Conservation (phyloP, 2,888 invertebrate species). For the Hirtodrosophila confusa region DNA sequence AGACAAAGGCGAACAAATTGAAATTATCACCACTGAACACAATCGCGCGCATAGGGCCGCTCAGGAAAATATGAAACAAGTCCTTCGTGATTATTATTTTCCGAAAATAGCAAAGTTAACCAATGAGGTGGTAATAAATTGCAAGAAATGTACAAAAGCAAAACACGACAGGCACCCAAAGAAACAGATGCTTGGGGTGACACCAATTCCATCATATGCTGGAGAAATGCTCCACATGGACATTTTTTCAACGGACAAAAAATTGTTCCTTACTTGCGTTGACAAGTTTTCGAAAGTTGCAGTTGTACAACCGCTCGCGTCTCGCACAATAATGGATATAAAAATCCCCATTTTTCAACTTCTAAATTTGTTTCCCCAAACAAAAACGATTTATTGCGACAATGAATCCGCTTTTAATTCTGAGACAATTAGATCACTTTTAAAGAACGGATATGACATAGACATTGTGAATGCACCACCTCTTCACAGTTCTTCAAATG, state of each 20-base stretch:
- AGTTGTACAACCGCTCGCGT: constrained; percentile 1
- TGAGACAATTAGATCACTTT: constrained; percentile 1
- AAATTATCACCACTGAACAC: too few species aligned
- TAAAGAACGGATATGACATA: too few species aligned
- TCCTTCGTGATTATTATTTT: constrained; percentile 3
- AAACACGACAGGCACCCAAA: constrained; percentile 2
- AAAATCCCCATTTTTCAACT: not conserved
- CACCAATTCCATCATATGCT: not conserved
- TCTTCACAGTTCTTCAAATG: too few species aligned
- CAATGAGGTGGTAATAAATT: not conserved
- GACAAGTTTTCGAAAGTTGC: too few species aligned
- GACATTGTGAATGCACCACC: too few species aligned
- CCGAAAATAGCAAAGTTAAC: not conserved
- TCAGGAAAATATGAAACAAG: not conserved
- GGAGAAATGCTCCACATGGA: not conserved
- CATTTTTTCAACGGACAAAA: not conserved
- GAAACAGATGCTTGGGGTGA: not conserved
- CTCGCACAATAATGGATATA: not conserved
- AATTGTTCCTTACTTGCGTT: too few species aligned
- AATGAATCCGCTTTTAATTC: not conserved
- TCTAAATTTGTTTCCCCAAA: not conserved
- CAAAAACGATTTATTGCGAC: constrained; percentile 4
- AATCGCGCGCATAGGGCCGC: constrained; percentile 1
- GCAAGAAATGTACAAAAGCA: constrained; percentile 1
- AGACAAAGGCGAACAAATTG: too few species aligned